phyloP scores from a whole-genome alignment of 2,797 vertebrate genomes.

The Pampus argenteus region DNA sequence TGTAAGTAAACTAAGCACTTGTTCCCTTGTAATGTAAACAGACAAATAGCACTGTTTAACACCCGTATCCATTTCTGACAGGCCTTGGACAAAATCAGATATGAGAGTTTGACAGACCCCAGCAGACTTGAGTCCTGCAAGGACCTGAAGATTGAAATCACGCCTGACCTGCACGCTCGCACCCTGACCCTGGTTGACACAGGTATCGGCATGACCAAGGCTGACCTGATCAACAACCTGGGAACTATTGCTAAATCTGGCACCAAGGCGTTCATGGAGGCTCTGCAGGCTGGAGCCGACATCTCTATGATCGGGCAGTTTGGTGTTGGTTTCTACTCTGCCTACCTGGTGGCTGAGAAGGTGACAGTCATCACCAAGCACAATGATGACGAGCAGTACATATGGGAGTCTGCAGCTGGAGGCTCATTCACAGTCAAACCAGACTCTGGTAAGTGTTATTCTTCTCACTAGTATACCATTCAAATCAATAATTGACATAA shows the following conservation, averaged over 20 bases:
- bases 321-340: conserved; percentile 87
- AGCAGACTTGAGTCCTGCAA: conserved; percentile 83
- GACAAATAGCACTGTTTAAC: conserved; percentile 20
- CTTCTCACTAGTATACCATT: background rate
- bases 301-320: conserved; percentile 87
- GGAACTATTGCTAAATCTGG: conserved; percentile 86
- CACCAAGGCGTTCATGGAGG: conserved; percentile 86
- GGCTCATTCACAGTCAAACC: conserved; percentile 81
- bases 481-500: background rate
- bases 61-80: conserved; percentile 19
- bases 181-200: conserved; percentile 77
- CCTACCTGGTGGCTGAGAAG: conserved; percentile 84
- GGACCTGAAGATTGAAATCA: conserved; percentile 77
- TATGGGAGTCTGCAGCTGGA: conserved; percentile 87
- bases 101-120: conserved; percentile 81
- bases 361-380: conserved; percentile 86
- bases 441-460: conserved; percentile 67
- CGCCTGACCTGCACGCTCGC: conserved; percentile 75
- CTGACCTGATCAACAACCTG: conserved; percentile 86
- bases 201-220: conserved; percentile 86
- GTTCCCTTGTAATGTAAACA: background rate
- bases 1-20: conserved; percentile 67
- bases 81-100: conserved; percentile 84
- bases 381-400: conserved; percentile 84
- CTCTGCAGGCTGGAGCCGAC: conserved; percentile 84